Percentiles rank a stretch among this genome's conserved stretches.
These are phyloP conservation scores for Arge pagana DNA, from an alignment of 2,888 invertebrate genomes.

Conservation along the genomic window DNA sequence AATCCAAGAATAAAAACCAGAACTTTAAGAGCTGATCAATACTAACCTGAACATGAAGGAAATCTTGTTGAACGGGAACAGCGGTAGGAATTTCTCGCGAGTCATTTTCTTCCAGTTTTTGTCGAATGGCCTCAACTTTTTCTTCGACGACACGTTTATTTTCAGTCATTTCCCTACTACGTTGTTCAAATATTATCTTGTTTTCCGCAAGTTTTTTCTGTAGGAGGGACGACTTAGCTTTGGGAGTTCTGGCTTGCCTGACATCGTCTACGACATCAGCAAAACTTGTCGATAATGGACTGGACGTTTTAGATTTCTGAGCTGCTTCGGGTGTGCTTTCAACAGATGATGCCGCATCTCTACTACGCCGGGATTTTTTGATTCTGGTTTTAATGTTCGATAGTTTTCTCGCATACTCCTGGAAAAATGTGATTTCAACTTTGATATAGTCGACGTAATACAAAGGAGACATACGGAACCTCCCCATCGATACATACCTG, in stretches of 20 bases:
- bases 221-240: constrained; percentile 52
- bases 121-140: constrained; percentile 58
- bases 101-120: constrained; percentile 59
- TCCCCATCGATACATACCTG: constrained; percentile 46
- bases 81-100: constrained; percentile 36
- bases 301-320: constrained; percentile 31
- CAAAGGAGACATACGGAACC: too few relatives aligned
- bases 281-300: constrained; percentile 29
- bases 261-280: constrained; percentile 45
- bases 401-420: constrained; percentile 57
- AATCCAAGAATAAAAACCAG: constrained; percentile 7
- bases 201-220: constrained; percentile 56
- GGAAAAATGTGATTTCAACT: constrained; percentile 8
- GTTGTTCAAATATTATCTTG: constrained; percentile 54
- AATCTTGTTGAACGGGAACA: constrained; percentile 42
- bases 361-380: constrained; percentile 46
- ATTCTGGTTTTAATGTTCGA: constrained; percentile 56
- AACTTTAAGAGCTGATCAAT: not conserved
- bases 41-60: constrained; percentile 26
- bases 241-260: constrained; percentile 49
- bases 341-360: constrained; percentile 40
- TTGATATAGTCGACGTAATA: too few relatives aligned
- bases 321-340: constrained; percentile 37
- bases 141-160: constrained; percentile 55
- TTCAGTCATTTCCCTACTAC: constrained; percentile 54